phyloP scores from a whole-genome alignment of 2,797 vertebrate species.

The Sebastes minor region DNA sequence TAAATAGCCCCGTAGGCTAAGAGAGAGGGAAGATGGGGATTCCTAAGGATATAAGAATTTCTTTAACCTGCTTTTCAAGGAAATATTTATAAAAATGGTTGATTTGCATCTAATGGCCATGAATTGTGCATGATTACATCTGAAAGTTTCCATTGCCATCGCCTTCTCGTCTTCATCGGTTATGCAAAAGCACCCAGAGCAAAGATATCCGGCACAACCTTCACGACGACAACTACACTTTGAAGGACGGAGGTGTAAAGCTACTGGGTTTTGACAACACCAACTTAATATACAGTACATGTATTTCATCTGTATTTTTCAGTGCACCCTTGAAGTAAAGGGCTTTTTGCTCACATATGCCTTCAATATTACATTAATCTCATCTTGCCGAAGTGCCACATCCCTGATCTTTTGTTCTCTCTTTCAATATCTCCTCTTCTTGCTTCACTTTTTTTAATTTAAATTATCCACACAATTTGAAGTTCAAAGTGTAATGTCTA shows the following conservation, averaged over 20 bases:
- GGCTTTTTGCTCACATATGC: background rate
- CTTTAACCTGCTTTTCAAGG: background rate
- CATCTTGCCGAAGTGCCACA: background rate
- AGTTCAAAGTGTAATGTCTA: too few species aligned
- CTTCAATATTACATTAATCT: background rate
- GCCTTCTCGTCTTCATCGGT: background rate
- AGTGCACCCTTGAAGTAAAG: background rate
- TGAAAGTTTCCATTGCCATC: background rate
- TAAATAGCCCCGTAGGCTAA: background rate
- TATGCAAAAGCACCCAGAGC: background rate
- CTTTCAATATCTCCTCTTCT: background rate
- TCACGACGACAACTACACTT: background rate
- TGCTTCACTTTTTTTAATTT: too few species aligned
- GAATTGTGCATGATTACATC: background rate
- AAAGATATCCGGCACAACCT: background rate
- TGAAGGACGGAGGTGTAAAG: background rate
- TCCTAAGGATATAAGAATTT: background rate
- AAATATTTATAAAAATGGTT: background rate
- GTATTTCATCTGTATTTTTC: background rate
- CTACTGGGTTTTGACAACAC: background rate
- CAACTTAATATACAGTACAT: background rate
- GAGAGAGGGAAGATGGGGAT: background rate
- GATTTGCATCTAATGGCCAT: background rate
- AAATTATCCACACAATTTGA: too few species aligned
- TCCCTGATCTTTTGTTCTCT: background rate